These are phyloP conservation scores for Aradophagus sp. DNA, from an alignment of 1,140 invertebrate species.

Conservation along the genomic window DNA sequence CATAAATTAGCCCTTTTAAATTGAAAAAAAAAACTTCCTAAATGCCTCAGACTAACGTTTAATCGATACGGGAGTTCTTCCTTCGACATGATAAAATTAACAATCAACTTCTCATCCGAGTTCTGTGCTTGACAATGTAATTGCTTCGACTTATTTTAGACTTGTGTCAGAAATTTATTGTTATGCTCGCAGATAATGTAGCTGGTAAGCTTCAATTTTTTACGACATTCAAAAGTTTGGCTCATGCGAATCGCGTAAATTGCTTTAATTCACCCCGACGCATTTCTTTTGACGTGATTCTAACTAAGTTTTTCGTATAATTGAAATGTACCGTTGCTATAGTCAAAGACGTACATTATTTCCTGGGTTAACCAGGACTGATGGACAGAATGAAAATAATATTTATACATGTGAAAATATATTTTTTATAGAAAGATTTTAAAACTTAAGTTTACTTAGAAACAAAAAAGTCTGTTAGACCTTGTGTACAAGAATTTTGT, in stretches of 20 bases:
- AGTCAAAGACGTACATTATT: no score
- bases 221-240: neutral
- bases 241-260: neutral
- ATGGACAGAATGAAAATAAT: no score
- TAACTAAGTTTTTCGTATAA: no score
- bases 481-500: no score
- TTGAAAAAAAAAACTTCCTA: slow-evolving; percentile 46
- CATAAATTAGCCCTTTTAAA: slow-evolving; percentile 64
- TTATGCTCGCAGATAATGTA: slow-evolving; percentile 7
- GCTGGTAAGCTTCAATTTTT: slow-evolving; percentile 7
- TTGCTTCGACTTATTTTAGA: slow-evolving; percentile 16
- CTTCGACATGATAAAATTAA: slow-evolving; percentile 49
- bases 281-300: no score
- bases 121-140: slow-evolving; percentile 21
- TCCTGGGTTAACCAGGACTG: no score
- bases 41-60: slow-evolving; percentile 58
- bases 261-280: no score
- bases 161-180: slow-evolving; percentile 20
- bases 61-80: slow-evolving; percentile 61
- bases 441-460: no score
- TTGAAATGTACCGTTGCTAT: no score
- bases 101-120: slow-evolving; percentile 32
- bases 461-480: no score
- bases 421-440: no score
- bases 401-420: no score